Evolutionary conservation across 2,797 vertebrate genomes (phyloP).

Genomic region (Columba guinea): DNA sequence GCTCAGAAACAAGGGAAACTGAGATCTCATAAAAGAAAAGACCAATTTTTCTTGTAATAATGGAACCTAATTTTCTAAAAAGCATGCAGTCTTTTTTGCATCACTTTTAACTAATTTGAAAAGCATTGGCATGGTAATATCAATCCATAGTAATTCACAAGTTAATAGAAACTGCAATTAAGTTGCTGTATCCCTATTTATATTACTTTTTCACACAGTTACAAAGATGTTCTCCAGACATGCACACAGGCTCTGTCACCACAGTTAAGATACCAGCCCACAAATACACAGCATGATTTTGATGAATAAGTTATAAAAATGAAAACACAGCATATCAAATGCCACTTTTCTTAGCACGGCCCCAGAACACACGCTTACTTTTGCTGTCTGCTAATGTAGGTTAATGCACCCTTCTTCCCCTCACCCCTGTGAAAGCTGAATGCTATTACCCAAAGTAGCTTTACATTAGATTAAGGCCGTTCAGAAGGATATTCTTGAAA

Average conservation of each 20-base stretch:
- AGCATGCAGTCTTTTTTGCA: neutral
- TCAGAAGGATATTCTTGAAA: neutral
- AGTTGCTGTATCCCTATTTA: neutral
- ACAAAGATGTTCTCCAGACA: neutral
- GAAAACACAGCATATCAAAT: neutral
- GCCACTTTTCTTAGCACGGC: neutral
- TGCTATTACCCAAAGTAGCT: slow-evolving; percentile 38
- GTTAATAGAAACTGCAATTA: neutral
- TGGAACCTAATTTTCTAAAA: neutral
- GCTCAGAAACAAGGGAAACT: neutral
- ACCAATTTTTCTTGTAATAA: neutral
- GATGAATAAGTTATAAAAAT: neutral
- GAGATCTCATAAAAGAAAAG: neutral
- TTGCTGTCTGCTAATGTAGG: slow-evolving; percentile 21
- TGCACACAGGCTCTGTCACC: neutral
- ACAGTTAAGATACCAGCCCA: neutral
- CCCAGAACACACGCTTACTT: neutral
- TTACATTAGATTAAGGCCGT: slow-evolving; percentile 41
- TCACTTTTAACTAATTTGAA: neutral
- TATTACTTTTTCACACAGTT: neutral
- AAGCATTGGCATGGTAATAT: neutral
- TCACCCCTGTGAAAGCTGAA: neutral
- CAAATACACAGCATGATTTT: neutral
- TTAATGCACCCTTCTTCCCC: slow-evolving; percentile 14
- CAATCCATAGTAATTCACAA: neutral